phyloP scores from a whole-genome alignment of 2,797 vertebrate genomes.

The Crotalus adamanteus region DNA sequence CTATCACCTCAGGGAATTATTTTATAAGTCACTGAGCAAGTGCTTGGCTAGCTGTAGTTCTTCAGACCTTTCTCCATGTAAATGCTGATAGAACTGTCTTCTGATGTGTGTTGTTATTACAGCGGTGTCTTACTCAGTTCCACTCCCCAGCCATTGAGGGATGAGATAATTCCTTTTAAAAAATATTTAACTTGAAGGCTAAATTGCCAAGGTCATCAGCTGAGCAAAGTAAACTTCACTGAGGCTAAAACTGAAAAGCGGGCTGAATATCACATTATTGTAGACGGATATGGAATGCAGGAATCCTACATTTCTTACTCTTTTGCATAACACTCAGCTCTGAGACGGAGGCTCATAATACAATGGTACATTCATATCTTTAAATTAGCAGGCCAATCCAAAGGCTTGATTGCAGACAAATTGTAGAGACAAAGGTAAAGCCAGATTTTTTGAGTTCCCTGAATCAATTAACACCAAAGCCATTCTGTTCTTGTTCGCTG shows the following conservation, averaged over 20 bases:
- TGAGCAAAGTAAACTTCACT: background rate
- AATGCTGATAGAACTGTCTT: slow-evolving; percentile 14
- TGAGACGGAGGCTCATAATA: background rate
- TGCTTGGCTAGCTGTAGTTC: background rate
- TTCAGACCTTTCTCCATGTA: slow-evolving; percentile 8
- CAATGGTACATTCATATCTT: background rate
- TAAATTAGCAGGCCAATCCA: background rate
- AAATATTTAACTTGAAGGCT: background rate
- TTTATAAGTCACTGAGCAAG: background rate
- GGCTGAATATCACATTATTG: slow-evolving; percentile 7
- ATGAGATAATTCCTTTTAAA: background rate
- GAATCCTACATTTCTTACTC: background rate
- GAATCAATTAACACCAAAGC: background rate
- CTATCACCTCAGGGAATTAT: background rate
- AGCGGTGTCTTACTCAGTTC: background rate
- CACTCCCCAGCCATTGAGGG: background rate
- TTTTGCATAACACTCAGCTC: background rate
- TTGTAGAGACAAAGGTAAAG: background rate
- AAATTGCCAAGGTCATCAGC: background rate
- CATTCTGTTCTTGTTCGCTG: slow-evolving; percentile 22
- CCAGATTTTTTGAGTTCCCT: background rate
- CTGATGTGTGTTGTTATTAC: background rate
- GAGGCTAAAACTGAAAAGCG: background rate
- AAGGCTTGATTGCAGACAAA: background rate
- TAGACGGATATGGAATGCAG: background rate